Evolutionary conservation across 1,140 invertebrate genomes (phyloP).

Genomic region (Drosophila gunungcola): DNA sequence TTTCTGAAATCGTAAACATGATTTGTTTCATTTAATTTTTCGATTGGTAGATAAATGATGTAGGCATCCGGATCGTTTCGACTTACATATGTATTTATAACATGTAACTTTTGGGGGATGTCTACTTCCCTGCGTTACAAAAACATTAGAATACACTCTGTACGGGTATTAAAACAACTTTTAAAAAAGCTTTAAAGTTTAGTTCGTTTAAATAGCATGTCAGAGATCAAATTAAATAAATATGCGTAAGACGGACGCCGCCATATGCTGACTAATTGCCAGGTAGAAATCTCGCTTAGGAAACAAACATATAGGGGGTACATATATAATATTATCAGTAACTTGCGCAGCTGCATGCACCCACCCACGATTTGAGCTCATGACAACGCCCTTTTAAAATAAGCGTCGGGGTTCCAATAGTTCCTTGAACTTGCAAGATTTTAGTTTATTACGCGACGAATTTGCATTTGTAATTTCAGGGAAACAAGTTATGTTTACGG

Average conservation of each 20-base stretch:
- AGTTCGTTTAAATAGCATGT: slow-evolving; percentile 54
- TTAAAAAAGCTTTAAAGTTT: slow-evolving; percentile 10
- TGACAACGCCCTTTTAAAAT: slow-evolving; percentile 27
- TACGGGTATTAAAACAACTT: background rate
- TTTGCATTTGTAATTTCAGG: slow-evolving; percentile 15
- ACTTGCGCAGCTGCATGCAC: slow-evolving; percentile 34
- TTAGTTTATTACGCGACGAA: slow-evolving; percentile 24
- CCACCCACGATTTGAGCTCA: slow-evolving; percentile 29
- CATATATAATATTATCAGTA: slow-evolving; percentile 33
- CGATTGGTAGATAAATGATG: no score
- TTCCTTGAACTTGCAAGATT: slow-evolving; percentile 34
- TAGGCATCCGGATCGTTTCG: no score
- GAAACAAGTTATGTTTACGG: slow-evolving; percentile 1
- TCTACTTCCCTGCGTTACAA: no score
- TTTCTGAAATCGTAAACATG: no score
- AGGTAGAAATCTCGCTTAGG: slow-evolving; percentile 18
- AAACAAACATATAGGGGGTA: background rate
- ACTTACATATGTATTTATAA: no score
- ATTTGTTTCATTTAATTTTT: no score
- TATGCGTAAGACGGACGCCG: slow-evolving; percentile 56
- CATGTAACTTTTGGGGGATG: no score
- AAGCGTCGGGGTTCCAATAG: slow-evolving; percentile 1
- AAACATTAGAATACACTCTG: no score
- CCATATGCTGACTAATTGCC: slow-evolving; percentile 32
- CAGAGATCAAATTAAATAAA: slow-evolving; percentile 69